Percentiles rank a stretch among this genome's conserved stretches.
phyloP scores from a whole-genome alignment of 2,113 vertebrate species.

The Monarcha castaneiventris region DNA sequence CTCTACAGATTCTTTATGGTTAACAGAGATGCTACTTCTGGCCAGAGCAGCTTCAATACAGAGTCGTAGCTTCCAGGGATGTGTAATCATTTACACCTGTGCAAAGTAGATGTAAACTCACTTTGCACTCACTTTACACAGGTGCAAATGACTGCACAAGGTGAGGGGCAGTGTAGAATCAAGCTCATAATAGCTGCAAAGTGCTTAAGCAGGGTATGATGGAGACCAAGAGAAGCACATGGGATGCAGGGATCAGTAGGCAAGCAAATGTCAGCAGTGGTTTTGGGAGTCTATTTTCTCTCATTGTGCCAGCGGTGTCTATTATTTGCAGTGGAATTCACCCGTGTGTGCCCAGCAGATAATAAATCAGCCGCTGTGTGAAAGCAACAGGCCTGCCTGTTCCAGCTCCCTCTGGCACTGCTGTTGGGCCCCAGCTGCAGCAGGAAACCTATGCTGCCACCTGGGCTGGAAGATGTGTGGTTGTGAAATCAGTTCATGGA shows the following conservation, averaged over 20 bases:
- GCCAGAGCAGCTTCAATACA: neutral
- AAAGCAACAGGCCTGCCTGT: neutral
- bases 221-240: neutral
- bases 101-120: conserved; percentile 28
- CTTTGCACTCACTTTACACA: conserved; percentile 29
- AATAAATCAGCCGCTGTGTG: neutral
- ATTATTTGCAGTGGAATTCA: neutral
- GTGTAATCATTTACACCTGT: neutral
- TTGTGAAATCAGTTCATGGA: neutral
- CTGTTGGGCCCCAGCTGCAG: neutral
- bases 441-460: neutral
- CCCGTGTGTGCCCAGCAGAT: neutral
- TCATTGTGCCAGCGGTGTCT: neutral
- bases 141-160: conserved; percentile 32
- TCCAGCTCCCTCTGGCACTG: neutral
- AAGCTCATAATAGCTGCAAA: neutral
- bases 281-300: neutral
- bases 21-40: neutral
- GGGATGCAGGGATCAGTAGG: neutral
- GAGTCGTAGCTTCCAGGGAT: neutral
- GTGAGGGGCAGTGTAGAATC: neutral
- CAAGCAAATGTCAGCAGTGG: neutral
- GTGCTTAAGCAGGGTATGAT: neutral
- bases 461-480: neutral
- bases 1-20: neutral